Base-by-base conservation (phyloP, 2,888 invertebrate genomes). In the Ceramica pisi region DNA sequence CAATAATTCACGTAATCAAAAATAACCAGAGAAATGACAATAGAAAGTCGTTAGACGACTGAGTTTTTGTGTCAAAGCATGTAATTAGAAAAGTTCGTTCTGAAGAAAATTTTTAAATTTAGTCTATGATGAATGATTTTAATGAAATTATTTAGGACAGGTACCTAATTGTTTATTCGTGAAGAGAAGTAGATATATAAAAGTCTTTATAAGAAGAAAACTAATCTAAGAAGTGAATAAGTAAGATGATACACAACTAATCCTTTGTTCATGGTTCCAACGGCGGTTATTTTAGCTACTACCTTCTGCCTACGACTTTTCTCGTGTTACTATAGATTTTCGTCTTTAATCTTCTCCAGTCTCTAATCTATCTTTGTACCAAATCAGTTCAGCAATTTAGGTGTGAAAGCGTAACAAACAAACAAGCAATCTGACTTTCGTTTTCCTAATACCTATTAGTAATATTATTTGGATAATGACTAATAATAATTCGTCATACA, bases 1-100 rank as follows among this genome's bases (percentile, higher is more conserved):
- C 80, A 76, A 80, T 86, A 75, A 75, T 73, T 75, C 70, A 74
- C 63, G 75, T 84, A 66, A 82, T 68, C 66, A 63, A 55, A 60
- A 75, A 82, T 67, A 67, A 55, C 56, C 64, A 48, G 48, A 71
- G 35, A 63, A 75, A 75, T 46, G 74, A 78, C 81, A 75, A 83
- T 75, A 83, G 83, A 85, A 80, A 82, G 77, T 74, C 72, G 61
- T 50, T 65, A 46, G 38, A 31, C 46, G 59, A 67, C 23, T 23
- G 57, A 59, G 53, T 51, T 57, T 72, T 65, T 8, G 53, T 68
- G 82, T 56, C 78, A 68, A 82, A 72, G 57, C 46, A 56, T 63
- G 62, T 68, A 68, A 82, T 68, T 78, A 72, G 72, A 81, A 67
- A 79, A 78, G 41, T 70, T 64, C 4, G 31, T 51, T 46, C 4